Evolutionary conservation across 2,797 vertebrate genomes (phyloP).

Genomic region (Xerus rutilus): DNA sequence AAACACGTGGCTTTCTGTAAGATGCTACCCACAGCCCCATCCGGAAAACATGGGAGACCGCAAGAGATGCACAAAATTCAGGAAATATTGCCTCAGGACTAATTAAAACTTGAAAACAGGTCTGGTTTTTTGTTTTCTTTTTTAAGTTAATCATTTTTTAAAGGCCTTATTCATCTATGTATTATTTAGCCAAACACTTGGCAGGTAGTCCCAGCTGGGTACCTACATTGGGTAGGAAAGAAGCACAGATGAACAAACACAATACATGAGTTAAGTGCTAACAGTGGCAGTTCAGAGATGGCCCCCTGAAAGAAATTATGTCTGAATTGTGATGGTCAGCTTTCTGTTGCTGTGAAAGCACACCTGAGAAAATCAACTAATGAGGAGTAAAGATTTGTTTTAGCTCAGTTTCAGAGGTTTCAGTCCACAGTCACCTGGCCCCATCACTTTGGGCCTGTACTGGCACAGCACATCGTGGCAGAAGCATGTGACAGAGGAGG

Average conservation of each 20-base stretch:
- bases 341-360: background rate
- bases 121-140: background rate
- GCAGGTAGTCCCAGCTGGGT: background rate
- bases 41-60: conserved; percentile 12
- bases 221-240: background rate
- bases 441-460: background rate
- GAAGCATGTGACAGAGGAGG: background rate
- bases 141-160: too few species aligned
- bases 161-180: too few species aligned
- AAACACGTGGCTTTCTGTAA: background rate
- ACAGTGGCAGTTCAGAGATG: background rate
- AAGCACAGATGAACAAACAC: background rate
- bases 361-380: background rate
- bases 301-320: background rate
- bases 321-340: background rate
- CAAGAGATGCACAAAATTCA: background rate
- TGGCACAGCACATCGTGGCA: background rate
- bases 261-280: background rate
- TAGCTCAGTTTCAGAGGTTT: background rate
- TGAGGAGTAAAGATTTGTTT: background rate
- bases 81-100: background rate
- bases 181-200: background rate
- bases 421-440: background rate
- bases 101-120: background rate
- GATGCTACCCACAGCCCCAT: background rate